phyloP scores from a whole-genome alignment of 2,888 invertebrate genomes.

The Eristalis arbustorum region DNA sequence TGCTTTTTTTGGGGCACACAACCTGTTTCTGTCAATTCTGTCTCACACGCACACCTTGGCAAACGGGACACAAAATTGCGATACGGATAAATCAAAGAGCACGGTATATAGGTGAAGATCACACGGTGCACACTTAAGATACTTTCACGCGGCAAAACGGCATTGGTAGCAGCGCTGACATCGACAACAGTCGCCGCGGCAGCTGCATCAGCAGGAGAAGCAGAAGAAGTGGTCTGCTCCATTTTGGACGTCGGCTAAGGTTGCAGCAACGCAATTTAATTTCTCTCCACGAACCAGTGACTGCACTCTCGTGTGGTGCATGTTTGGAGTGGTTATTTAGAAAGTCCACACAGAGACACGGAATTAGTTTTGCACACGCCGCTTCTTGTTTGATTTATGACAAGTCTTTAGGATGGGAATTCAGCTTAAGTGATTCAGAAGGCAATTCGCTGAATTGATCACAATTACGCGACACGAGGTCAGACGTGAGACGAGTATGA shows the following conservation, averaged over 20 bases:
- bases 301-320: conserved; percentile 9
- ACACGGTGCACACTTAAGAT: conserved; percentile 29
- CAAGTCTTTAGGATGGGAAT: conserved; percentile 23
- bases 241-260: conserved; percentile 33
- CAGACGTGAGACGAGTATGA: neutral
- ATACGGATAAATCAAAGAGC: conserved; percentile 18
- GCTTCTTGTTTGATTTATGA: conserved; percentile 37
- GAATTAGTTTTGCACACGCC: conserved; percentile 16
- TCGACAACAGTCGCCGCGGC: neutral
- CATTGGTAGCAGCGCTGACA: neutral
- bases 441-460: conserved; percentile 9
- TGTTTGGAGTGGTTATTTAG: conserved; percentile 48
- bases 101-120: conserved; percentile 42
- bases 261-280: conserved; percentile 53
- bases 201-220: neutral
- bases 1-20: neutral
- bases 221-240: conserved; percentile 11
- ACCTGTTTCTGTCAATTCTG: conserved; percentile 10
- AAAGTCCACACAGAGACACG: conserved; percentile 42
- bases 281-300: conserved; percentile 41
- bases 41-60: neutral
- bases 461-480: conserved; percentile 2
- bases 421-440: conserved; percentile 9
- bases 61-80: neutral
- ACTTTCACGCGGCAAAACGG: conserved; percentile 36